These are phyloP conservation scores for Enteromius trimaculatus DNA, from an alignment of 2,797 vertebrate genomes.

Conservation along the genomic window DNA sequence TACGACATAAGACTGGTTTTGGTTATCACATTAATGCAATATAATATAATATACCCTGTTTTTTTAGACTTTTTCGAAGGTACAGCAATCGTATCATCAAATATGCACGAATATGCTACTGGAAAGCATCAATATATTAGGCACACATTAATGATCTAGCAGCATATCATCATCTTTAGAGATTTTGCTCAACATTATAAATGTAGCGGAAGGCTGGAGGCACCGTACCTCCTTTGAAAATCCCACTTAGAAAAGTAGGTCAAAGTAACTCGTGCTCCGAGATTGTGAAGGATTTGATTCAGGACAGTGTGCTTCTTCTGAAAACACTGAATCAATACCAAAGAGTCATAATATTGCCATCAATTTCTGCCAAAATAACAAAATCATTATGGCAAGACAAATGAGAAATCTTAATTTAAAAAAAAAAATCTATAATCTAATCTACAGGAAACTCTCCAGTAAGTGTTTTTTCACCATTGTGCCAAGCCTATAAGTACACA, in stretches of 20 bases:
- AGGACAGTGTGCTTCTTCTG: constrained; percentile 1
- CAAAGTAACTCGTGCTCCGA: constrained; percentile 40
- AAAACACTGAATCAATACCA: constrained; percentile 38
- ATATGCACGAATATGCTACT: background rate
- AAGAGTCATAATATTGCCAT: constrained; percentile 12
- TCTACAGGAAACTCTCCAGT: background rate
- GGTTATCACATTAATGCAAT: background rate
- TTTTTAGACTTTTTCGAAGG: background rate
- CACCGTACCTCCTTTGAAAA: constrained; percentile 40
- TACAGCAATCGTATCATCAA: background rate
- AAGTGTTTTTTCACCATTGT: background rate
- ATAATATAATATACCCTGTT: background rate
- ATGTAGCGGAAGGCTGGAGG: constrained; percentile 35
- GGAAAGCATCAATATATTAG: constrained; percentile 22
- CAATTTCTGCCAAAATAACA: background rate
- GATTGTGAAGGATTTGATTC: constrained; percentile 33
- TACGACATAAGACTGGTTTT: background rate
- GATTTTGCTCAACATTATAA: constrained; percentile 36
- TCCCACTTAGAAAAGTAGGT: constrained; percentile 47
- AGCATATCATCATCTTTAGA: constrained; percentile 11
- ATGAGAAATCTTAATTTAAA: constrained; percentile 10
- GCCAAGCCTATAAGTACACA: background rate
- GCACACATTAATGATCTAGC: background rate
- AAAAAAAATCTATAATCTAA: background rate
- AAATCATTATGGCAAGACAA: constrained; percentile 10